These are phyloP conservation scores for Delphinus delphis DNA, from an alignment of 2,113 vertebrate genomes.

Conservation along the genomic window DNA sequence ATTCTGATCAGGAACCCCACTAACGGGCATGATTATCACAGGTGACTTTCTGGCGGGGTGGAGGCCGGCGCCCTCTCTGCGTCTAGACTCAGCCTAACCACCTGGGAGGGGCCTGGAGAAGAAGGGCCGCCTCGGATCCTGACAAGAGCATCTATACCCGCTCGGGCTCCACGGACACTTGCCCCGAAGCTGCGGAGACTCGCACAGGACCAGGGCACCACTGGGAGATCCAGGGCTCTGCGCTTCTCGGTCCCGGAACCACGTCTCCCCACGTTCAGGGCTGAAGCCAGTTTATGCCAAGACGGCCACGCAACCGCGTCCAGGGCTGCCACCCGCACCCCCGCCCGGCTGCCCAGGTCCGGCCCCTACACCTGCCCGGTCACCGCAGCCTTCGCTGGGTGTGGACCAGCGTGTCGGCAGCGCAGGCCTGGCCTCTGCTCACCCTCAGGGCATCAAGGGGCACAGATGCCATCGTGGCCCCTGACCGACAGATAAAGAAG, in stretches of 20 bases:
- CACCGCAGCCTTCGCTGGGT: accelerated
- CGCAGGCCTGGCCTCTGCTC: neutral
- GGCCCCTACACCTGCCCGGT: accelerated
- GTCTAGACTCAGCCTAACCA: constrained; percentile 74
- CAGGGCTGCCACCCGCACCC: accelerated
- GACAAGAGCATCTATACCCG: constrained; percentile 31
- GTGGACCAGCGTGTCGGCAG: accelerated
- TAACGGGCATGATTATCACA: constrained; percentile 48
- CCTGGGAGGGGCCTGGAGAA: constrained; percentile 23
- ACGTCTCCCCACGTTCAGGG: accelerated
- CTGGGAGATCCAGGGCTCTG: neutral
- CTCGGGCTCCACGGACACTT: neutral
- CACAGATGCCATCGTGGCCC: neutral
- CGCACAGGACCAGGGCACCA: neutral
- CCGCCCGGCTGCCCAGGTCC: accelerated
- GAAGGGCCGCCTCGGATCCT: constrained; percentile 51
- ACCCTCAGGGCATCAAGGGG: accelerated
- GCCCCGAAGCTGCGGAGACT: constrained; percentile 10
- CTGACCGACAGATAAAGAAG: neutral
- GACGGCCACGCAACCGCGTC: accelerated
- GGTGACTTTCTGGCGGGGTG: constrained; percentile 66
- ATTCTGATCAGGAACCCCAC: neutral
- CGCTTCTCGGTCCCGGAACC: neutral
- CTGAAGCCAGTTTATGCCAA: neutral
- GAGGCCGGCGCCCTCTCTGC: constrained; percentile 67